Evolutionary conservation across 2,113 vertebrate genomes (phyloP), one percentile per base, ranked within the genome.

Genomic region (Nyctibius bracteatus): DNA sequence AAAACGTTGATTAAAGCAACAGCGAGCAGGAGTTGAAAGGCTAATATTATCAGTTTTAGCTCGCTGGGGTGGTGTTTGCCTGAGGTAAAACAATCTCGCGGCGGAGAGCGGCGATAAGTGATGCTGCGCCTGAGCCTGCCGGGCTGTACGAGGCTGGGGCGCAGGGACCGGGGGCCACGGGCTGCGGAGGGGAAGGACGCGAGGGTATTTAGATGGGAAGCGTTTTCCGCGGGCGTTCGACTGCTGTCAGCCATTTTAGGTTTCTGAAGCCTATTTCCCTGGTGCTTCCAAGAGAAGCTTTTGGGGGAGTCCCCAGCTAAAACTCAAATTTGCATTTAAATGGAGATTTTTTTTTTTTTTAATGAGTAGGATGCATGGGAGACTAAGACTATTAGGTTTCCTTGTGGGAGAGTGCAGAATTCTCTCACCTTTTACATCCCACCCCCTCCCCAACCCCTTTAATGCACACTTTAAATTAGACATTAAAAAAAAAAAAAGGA

Each of bases 321-420:
- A 95, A 98, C 97, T 97, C 92, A 66, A 97, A 98, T 98, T 98
- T 98, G 98, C 98, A 98, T 98, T 98, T 98, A 98, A 98, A 98
- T 98, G 97, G 98, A 98, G 97, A 93, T 94, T 97, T 95, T 91
- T 87, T 86, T 97, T 78, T 78, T 96, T 98, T 98, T 97, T 97
- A 98, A 98, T 98, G 98, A 98, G 98, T 96, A 98, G 97, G 97
- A 98, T 98, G 97, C 98, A 97, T 96, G 97, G 98, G 98, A 98
- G 97, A 96, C 97, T 97, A 96, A 98, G 98, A 98, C 98, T 98
- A 97, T 98, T 98, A 98, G 97, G 96, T 97, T 97, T 98, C 96
- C 97, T 98, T 98, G 92, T 97, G 97, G 96, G 97, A 97, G 96
- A 88, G 94, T 74, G 80, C 22, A 16, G 91, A 88, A 97, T 95